A percentile compares a stretch with the other conserved stretches of the same genome.
These are phyloP conservation scores for Phalloptychus januarius DNA, from an alignment of 2,797 vertebrate species.

Conservation along the genomic window DNA sequence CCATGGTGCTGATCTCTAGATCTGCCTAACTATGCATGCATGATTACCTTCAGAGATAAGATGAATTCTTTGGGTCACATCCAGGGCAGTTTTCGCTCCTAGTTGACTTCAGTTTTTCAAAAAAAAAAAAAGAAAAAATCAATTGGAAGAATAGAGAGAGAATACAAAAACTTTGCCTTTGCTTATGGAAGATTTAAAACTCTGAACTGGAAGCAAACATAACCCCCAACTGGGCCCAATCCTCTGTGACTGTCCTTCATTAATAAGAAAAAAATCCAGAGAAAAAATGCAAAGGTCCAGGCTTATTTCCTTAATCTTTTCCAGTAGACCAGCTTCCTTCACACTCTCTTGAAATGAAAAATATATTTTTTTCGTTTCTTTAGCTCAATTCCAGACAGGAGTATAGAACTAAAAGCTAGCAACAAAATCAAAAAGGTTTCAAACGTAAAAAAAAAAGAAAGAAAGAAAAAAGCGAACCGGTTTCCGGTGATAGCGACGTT, in stretches of 20 bases:
- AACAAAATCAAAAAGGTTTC: conserved; percentile 3
- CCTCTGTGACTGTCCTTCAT: conserved; percentile 12
- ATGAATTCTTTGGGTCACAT: conserved; percentile 73
- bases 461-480: background rate
- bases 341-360: conserved; percentile 15
- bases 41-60: conserved; percentile 79
- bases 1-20: conserved; percentile 65
- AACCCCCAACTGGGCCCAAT: conserved; percentile 23
- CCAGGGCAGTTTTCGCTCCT: conserved; percentile 49
- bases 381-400: conserved; percentile 31
- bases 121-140: background rate
- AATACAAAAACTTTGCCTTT: conserved; percentile 2
- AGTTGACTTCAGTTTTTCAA: conserved; percentile 43
- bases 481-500: background rate
- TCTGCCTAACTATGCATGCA: conserved; percentile 4
- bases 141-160: background rate
- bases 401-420: background rate
- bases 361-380: conserved; percentile 1
- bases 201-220: conserved; percentile 15
- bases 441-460: background rate
- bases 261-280: background rate
- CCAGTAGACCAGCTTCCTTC: conserved; percentile 41
- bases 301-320: conserved; percentile 5
- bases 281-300: conserved; percentile 19
- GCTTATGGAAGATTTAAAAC: conserved; percentile 5